These are phyloP conservation scores for Nematolebias whitei DNA, from an alignment of 2,113 vertebrate species.

Conservation along the genomic window DNA sequence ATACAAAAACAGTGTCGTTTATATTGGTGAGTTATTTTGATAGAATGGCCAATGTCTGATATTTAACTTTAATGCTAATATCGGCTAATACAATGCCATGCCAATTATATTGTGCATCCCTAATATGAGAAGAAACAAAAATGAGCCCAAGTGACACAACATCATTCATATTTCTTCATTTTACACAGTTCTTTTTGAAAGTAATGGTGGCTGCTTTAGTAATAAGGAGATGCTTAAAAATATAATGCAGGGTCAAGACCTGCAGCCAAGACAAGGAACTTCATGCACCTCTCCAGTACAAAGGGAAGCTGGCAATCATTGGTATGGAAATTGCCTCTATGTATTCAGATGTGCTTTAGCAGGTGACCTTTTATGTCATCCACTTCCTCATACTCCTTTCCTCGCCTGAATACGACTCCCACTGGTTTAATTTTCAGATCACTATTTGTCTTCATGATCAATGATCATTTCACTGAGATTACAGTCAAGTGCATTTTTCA, in stretches of 20 bases:
- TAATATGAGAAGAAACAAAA: no score
- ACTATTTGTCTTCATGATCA: conserved; percentile 59
- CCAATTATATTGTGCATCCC: no score
- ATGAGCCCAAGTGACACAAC: conserved; percentile 5
- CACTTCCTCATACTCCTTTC: conserved; percentile 20
- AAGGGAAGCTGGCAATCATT: conserved; percentile 53
- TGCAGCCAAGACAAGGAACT: conserved; percentile 22
- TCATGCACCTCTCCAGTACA: conserved; percentile 50
- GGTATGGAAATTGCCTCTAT: conserved; percentile 51
- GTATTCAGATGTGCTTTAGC: conserved; percentile 56
- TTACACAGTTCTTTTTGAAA: conserved; percentile 17
- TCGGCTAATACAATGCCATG: no score
- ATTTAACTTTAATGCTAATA: no score
- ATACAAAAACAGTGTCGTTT: no score
- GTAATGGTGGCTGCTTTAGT: conserved; percentile 8
- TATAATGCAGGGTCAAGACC: conserved; percentile 33
- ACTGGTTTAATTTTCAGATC: conserved; percentile 36
- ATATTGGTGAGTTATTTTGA: no score
- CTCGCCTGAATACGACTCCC: conserved; percentile 42
- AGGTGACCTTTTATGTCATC: conserved; percentile 59
- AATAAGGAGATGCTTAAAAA: conserved; percentile 10
- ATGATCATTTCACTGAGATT: conserved; percentile 51
- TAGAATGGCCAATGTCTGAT: no score
- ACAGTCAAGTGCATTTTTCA: conserved; percentile 40
- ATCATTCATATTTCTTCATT: conserved; percentile 26